Evolutionary conservation across 2,113 vertebrate genomes (phyloP), one percentile per base, ranked within the genome.

Genomic region (Xenopus laevis): DNA sequence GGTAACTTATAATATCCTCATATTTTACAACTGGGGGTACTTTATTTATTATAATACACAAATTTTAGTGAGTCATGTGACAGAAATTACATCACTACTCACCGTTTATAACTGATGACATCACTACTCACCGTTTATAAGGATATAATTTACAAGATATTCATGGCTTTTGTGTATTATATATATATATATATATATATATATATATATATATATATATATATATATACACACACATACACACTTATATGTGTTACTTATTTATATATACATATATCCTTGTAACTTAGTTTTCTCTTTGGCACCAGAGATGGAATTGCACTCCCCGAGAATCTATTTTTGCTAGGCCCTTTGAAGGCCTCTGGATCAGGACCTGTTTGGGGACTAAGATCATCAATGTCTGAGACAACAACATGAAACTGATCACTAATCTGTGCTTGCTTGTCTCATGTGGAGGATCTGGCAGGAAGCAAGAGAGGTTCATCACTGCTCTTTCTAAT

Each of bases 291-390:
- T 60, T 61, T 23, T 68, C 45, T 77, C 74, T 77, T 77, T 77
- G 74, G 74, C 74, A 77, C 74, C 67, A 77, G 46, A 57, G 33
- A 77, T 68, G 59, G 59, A 69, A 77, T 77, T 64, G 59, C 67
- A 70, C 59, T 44, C 59, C 66, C 74, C 13, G 58, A 33, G 59
- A 60, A 68, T 23, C 58, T 60, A 13, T 60, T 60, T 60, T 60
- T 60, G 58, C 58, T 60, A 60, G 58, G 58, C 21, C 23, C 23
- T 53, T 59, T 58, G 57, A 73, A 66, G 71, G 62, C 65, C 62
- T 73, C 20, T 66, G 50, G 18, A 13, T 73, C 45, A 27, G 52
- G 71, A 52, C 53, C 40, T 73, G 65, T 20, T 46, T 33, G 44
- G 65, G 63, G 63, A 73, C 66, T 53, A 59, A 73, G 16, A 65